phyloP scores from a whole-genome alignment of 2,888 invertebrate species.

The Endomychus coccineus region DNA sequence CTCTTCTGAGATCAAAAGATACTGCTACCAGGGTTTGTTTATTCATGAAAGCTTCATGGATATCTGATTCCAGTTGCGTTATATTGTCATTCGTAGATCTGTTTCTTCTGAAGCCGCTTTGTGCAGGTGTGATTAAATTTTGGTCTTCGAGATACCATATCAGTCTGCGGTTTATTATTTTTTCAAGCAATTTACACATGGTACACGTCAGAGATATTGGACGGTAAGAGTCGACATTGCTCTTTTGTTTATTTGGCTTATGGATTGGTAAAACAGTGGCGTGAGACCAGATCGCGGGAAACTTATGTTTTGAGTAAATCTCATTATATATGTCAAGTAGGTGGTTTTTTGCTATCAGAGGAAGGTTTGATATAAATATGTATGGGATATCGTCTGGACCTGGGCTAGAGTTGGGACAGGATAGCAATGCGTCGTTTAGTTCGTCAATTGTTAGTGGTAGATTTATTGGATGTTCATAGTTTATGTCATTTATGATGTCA shows the following conservation, averaged over 20 bases:
- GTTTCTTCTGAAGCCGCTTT: too few relatives aligned
- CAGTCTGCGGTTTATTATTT: constrained; percentile 1
- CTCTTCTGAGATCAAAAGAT: too few relatives aligned
- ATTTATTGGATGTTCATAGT: too few relatives aligned
- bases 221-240: constrained; percentile 3
- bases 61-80: too few relatives aligned
- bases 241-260: neutral
- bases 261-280: constrained; percentile 3
- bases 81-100: too few relatives aligned
- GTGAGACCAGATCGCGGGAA: neutral
- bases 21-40: too few relatives aligned
- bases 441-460: too few relatives aligned
- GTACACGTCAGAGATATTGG: constrained; percentile 6
- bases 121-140: too few relatives aligned
- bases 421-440: neutral
- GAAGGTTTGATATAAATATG: constrained; percentile 1
- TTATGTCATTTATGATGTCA: too few relatives aligned
- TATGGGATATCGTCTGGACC: constrained; percentile 1
- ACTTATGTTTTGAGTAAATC: neutral
- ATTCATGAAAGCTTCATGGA: too few relatives aligned
- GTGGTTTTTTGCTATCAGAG: neutral
- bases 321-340: neutral
- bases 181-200: constrained; percentile 10
- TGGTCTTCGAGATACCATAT: constrained; percentile 8
- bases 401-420: neutral